Conservation (phyloP, 2,113 vertebrate species). For the Gambusia affinis region DNA sequence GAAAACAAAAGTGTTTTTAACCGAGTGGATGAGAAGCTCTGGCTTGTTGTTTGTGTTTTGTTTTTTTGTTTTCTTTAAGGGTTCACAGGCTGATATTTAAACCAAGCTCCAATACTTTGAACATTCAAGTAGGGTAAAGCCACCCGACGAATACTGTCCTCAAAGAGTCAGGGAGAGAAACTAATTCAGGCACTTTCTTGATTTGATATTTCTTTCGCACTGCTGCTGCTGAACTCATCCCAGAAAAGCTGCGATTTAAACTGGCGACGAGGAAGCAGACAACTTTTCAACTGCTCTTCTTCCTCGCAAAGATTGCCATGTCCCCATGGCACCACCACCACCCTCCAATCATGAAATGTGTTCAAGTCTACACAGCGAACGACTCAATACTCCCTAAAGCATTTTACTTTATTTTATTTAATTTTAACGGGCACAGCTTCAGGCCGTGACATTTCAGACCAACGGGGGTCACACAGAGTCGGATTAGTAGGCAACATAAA, state of each 20-base stretch:
- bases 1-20: conserved; percentile 62
- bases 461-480: conserved; percentile 45
- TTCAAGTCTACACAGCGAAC: conserved; percentile 54
- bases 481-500: conserved; percentile 70
- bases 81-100: conserved; percentile 84
- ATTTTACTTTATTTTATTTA: conserved; percentile 2
- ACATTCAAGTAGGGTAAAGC: conserved; percentile 98
- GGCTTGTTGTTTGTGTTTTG: conserved; percentile 26
- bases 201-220: conserved; percentile 85
- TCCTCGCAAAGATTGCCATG: conserved; percentile 57
- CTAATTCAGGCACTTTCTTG: conserved; percentile 99
- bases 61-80: conserved; percentile 43
- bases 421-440: conserved; percentile 47
- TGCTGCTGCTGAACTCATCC: conserved; percentile 76
- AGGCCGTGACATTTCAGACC: conserved; percentile 62
- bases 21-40: conserved; percentile 62
- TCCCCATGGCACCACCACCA: conserved; percentile 48
- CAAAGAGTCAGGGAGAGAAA: conserved; percentile 81
- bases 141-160: conserved; percentile 82
- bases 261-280: conserved; percentile 82
- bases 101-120: conserved; percentile 87
- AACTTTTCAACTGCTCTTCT: conserved; percentile 56
- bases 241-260: conserved; percentile 76
- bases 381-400: conserved; percentile 42
- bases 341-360: conserved; percentile 52